Evolutionary conservation across 2,888 invertebrate genomes (phyloP), one percentile per base, ranked within the genome.

Genomic region (Aphidius colemani): DNA sequence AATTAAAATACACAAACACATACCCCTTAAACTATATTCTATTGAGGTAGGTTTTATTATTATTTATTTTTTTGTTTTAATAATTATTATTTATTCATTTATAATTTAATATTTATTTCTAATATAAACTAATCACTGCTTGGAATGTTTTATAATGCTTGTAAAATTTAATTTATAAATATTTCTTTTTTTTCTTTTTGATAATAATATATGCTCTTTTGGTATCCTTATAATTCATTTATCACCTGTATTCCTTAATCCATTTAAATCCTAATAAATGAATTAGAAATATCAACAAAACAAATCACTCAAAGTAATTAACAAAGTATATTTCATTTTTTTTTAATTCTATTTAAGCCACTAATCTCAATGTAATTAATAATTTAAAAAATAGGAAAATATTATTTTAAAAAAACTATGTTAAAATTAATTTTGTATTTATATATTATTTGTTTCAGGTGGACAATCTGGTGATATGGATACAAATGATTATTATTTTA

Each of bases 401-500:
- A 18, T 2, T 18, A 18, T 18, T 18, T 1, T 18, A 18, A 18
- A 18, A 13, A 13, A 18, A 18, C 2, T 18, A 18, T 18, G 13
- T 59, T 64, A 59, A n/a, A 30, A 30, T 30, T 30, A 30, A 30
- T 30, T 30, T 30, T 30, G 0, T 30, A 5, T 0, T 30, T 30
- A 30, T 30, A 0, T 18, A 18, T 9, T 41, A 53, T 11, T n/a
- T 72, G 75, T 79, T 77, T 62, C 77, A 81, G 82, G 78, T 41
- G 78, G 78, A 45, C 62, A 57, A 41, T 11, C 51, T 58, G 75
- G 77, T 67, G 82, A 82, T 55, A 77, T 79, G 51, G 82, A 81
- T 64, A 70, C 79, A 77, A 86, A 86, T 73, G 90, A 90, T 76
- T 91, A 90, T 82, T 88, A 88, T 81, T 88, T 89, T 77, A 88